Base-by-base conservation (phyloP, 2,113 vertebrate species). In the Clarias gariepinus region DNA sequence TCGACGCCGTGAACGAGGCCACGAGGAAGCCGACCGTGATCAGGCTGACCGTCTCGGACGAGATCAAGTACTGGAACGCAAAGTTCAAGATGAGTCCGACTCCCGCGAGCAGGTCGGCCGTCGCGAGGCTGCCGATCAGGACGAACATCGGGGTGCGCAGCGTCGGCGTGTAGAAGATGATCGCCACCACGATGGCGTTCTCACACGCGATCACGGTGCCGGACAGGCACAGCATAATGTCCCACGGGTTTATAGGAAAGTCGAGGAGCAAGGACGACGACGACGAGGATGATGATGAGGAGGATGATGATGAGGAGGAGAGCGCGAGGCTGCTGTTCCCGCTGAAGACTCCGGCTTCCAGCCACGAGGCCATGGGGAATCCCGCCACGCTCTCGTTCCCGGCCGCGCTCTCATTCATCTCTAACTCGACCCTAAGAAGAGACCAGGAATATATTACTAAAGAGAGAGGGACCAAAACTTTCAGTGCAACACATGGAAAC, bases 81-180 rank as follows among this genome's bases (percentile, higher is more conserved):
- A 99, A 99, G 95, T 99, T 98, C 63, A 99, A 95, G 90, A 99
- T 98, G 90, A 99, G 95, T 87, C 98, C 98, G 85, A 98, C 95
- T 18, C 98, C 98, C 0, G 98, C 97, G 89, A 99, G 95, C 36
- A 99, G 95, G 91, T 99, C 98, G 0, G 98, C 98, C 0, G 97
- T 98, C 89, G 98, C 98, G 90, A 99, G 93, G 92, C 98, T 99
- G 79, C 98, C 98, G 25, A 99, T 97, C 78, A 99, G 94, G 89
- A 96, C 96, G 66, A 99, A 99, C 97, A 98, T 98, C 76, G 98
- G 98, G 36, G 97, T 96, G 92, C 98, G 95, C 82, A 99, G 93
- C 1, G 96, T 92, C 0, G 98, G 98, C 0, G 97, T 98, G 95
- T 97, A 98, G 89, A 97, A 96, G 91, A 99, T 98, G 90, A 99